These are phyloP conservation scores for Ciona savignyi DNA, from an alignment of 23 tunicate genomes.

Conservation along the genomic window DNA sequence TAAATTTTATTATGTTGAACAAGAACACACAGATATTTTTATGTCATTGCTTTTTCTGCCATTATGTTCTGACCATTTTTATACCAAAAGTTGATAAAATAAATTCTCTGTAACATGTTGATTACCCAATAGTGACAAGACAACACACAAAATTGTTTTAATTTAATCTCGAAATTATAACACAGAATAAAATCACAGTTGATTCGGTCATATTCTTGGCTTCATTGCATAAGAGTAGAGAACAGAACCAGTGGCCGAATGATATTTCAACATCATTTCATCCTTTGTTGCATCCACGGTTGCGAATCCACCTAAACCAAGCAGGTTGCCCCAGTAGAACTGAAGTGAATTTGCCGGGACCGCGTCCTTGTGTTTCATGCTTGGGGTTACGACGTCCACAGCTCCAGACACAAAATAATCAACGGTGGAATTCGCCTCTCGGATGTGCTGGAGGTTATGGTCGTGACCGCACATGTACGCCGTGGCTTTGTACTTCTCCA, in stretches of 20 bases:
- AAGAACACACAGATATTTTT: too few species aligned
- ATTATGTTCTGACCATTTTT: too few species aligned
- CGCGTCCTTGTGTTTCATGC: constrained; percentile 37
- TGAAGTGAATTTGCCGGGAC: constrained; percentile 59
- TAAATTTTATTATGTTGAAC: too few species aligned
- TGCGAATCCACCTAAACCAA: constrained; percentile 85
- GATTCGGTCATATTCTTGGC: constrained; percentile 24
- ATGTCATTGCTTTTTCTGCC: too few species aligned
- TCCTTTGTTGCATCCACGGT: constrained; percentile 32
- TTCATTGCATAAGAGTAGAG: constrained; percentile 49
- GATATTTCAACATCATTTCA: constrained; percentile 24
- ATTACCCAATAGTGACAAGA: too few species aligned
- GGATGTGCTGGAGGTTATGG: constrained; percentile 79
- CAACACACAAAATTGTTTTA: too few species aligned
- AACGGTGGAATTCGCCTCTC: constrained; percentile 37
- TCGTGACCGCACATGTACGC: constrained; percentile 90
- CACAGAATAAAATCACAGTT: background rate
- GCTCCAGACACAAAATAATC: constrained; percentile 88
- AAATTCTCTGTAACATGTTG: too few species aligned
- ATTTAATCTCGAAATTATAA: too few species aligned
- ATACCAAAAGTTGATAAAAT: too few species aligned
- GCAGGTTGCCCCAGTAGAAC: constrained; percentile 56
- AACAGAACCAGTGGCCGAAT: constrained; percentile 25
- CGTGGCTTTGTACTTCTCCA: constrained; percentile 54
- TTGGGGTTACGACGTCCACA: constrained; percentile 72